Evolutionary conservation across 2,888 invertebrate species (phyloP), one percentile per base, ranked within the genome.

Genomic region (Acanthosoma haemorrhoidale): DNA sequence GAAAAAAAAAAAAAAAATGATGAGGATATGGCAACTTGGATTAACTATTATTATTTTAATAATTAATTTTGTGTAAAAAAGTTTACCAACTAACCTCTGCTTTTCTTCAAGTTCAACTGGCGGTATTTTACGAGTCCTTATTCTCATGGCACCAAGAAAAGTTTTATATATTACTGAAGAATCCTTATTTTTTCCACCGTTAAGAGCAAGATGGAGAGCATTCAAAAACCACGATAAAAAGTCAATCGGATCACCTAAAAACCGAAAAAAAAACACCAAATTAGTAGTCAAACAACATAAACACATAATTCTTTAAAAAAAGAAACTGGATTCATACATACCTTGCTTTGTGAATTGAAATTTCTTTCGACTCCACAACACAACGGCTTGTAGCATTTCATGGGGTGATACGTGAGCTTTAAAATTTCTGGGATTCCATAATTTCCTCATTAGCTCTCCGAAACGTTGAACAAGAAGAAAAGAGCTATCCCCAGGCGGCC

Each of bases 351-450:
- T 99, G 78, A 99, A 97, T 81, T 99, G 98, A 79, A 98, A 99
- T 75, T 89, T 87, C 79, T 98, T 96, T 80, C 92, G 92, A 78
- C 97, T 94, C 92, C 96, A 95, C 73, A 98, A 82, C 3, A 99
- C 95, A 25, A 97, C 94, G 59, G 99, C 95, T 79, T 99, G 99
- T 25, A 99, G 83, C 98, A 99, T 99, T 84, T 99, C 99, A 79
- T 99, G 99, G 0, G 99, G 99, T 18, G 96, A 97, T 0, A 99
- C 99, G 78, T 99, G 99, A 0, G 98, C 93, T 81, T 99, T 99
- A 79, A 99, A 99, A 78, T 98, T 98, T 41, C 96, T 84, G 0
- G 98, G 97, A 81, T 99, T 99, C 99, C 99, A 99, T 76, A 99
- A 83, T 80, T 99, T 99, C 16, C 99, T 84, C 82, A 98, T 87